These are phyloP conservation scores for Xestobium rufovillosum DNA, from an alignment of 2,888 invertebrate genomes.

Conservation along the genomic window DNA sequence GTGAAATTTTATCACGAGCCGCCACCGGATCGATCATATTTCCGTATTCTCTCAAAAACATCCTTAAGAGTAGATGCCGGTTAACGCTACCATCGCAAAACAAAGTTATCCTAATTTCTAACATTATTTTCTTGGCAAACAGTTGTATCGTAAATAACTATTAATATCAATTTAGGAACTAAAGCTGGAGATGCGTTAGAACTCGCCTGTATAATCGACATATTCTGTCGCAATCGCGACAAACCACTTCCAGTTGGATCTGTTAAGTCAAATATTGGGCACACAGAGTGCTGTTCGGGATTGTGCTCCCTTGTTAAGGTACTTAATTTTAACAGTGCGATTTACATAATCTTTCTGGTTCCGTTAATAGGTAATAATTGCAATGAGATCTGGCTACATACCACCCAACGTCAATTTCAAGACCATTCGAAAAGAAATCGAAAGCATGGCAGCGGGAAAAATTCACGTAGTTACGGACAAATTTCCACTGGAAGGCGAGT, in stretches of 20 bases:
- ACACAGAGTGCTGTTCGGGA: constrained; percentile 81
- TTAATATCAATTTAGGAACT: constrained; percentile 51
- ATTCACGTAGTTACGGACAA: constrained; percentile 45
- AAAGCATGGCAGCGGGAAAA: constrained; percentile 46
- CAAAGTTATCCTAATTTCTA: too few species aligned
- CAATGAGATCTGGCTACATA: constrained; percentile 58
- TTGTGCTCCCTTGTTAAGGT: constrained; percentile 77
- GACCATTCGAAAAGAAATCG: constrained; percentile 47
- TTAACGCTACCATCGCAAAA: too few species aligned
- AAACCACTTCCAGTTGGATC: constrained; percentile 78
- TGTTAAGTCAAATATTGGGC: constrained; percentile 91
- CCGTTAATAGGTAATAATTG: constrained; percentile 52
- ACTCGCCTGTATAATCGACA: constrained; percentile 69
- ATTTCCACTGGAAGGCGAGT: constrained; percentile 42
- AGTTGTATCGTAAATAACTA: too few species aligned
- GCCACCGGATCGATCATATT: too few species aligned
- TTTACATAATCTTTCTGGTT: too few species aligned
- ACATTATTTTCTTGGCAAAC: too few species aligned
- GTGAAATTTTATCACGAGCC: too few species aligned
- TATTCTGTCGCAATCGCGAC: constrained; percentile 63
- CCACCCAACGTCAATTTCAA: constrained; percentile 66
- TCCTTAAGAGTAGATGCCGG: too few species aligned
- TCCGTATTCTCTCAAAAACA: too few species aligned
- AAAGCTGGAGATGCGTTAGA: constrained; percentile 90
- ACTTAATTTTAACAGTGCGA: constrained; percentile 7